Percentiles rank a stretch among this genome's conserved stretches.
phyloP scores from a whole-genome alignment of 2,888 invertebrate species.

The Campoplex nolae region DNA sequence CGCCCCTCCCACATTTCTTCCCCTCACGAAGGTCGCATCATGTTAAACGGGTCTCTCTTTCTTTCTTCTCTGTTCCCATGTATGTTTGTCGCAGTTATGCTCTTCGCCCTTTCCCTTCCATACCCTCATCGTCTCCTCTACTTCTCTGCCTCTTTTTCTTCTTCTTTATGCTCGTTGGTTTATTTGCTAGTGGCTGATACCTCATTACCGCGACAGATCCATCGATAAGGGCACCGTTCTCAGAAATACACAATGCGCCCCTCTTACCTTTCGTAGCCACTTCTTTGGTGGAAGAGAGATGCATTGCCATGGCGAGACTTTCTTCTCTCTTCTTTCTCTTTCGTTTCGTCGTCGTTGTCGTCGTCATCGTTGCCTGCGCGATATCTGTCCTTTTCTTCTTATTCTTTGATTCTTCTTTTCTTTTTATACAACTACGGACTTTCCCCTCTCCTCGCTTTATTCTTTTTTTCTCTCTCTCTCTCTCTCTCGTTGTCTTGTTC shows the following conservation, averaged over 20 bases:
- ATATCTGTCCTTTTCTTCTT: conserved; percentile 54
- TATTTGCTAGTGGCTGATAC: conserved; percentile 84
- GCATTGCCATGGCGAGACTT: conserved; percentile 57
- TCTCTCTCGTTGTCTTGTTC: conserved; percentile 38
- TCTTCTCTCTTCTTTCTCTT: conserved; percentile 51
- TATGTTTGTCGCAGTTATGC: conserved; percentile 68
- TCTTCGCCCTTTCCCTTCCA: conserved; percentile 59
- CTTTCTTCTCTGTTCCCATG: conserved; percentile 60
- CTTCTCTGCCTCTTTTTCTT: conserved; percentile 13
- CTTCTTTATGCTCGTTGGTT: conserved; percentile 81
- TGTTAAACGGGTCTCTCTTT: conserved; percentile 48
- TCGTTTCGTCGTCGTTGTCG: conserved; percentile 16
- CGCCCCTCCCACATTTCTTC: conserved; percentile 57
- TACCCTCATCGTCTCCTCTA: conserved; percentile 63
- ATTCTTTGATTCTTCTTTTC: conserved; percentile 61
- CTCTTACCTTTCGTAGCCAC: conserved; percentile 67
- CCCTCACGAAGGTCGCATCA: conserved; percentile 64
- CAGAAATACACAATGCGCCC: conserved; percentile 83
- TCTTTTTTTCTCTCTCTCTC: conserved; percentile 63
- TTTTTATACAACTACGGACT: conserved; percentile 48
- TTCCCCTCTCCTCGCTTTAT: conserved; percentile 58
- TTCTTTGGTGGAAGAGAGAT: conserved; percentile 36
- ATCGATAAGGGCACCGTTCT: conserved; percentile 84
- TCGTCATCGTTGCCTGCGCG: conserved; percentile 58
- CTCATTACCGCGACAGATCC: conserved; percentile 85